Evolutionary conservation across 2,797 vertebrate genomes (phyloP).

Genomic region (Tinamus major): DNA sequence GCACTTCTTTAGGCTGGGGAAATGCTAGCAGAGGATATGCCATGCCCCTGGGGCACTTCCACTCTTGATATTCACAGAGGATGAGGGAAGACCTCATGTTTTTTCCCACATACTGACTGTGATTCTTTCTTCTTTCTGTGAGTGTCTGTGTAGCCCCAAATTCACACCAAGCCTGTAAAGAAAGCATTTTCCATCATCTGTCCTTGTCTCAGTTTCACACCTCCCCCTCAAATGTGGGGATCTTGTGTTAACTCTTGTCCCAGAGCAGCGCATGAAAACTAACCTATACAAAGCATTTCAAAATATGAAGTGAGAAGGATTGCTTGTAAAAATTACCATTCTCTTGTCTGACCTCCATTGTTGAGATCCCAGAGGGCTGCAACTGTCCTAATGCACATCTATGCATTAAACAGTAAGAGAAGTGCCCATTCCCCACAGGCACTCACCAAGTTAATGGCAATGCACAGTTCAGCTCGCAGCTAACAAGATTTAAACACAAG

Average conservation of each 20-base stretch:
- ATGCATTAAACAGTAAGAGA: background rate
- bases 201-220: background rate
- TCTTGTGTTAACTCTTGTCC: background rate
- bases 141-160: too few relatives aligned
- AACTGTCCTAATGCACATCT: background rate
- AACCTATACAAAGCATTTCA: background rate
- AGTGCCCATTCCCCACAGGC: slow-evolving; percentile 23
- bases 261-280: background rate
- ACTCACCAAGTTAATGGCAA: slow-evolving; percentile 67
- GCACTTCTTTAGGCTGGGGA: background rate
- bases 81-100: background rate
- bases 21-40: accelerated
- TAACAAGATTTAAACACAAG: slow-evolving; percentile 75
- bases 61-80: background rate
- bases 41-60: background rate
- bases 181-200: background rate
- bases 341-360: background rate
- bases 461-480: slow-evolving; percentile 22
- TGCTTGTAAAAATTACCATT: background rate
- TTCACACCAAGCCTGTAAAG: background rate
- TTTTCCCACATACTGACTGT: background rate
- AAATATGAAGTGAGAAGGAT: background rate
- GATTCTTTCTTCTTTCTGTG: background rate
- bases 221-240: accelerated
- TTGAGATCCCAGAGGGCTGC: background rate